Base-by-base conservation (phyloP, 2,888 invertebrate genomes). In the Stenolophus ochropezus region DNA sequence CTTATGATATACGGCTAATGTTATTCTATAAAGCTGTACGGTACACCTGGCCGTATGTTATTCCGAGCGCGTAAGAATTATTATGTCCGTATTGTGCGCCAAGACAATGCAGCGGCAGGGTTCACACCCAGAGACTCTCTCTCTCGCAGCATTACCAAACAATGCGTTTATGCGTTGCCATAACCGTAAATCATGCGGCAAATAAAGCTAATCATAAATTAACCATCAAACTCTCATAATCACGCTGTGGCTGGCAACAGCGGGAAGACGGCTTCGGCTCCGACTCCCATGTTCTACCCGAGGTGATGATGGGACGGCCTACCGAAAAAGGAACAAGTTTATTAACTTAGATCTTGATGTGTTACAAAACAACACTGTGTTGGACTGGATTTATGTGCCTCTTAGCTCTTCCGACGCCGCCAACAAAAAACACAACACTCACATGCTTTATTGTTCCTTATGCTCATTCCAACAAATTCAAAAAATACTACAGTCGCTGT, bases 71-170 rank as follows among this genome's bases (percentile, higher is more conserved):
- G 85, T 85, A 87, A 87, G 87, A 87, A 87, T 87, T 87, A 87
- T 87, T 86, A 87, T 86, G 84, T 87, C 85, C 84, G 86, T 85
- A 87, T 87, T 87, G 87, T 87, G 86, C 86, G 83, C 73, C 85
- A 86, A 87, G 86, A 87, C 87, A 87, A 87, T 87, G 86, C 87
- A 85, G 84, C 85, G 84, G 86, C 85, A 83, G 84, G 85, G 86
- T 87, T 87, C 87, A 87, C 87, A 87, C 87, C 87, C 87, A 86
- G 75, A 16, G 86, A 84, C 84, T 83, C 85, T 85, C 85, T 84
- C 14, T 49, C 21, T 25, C 23, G 49, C 51, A 33, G 65, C 85
- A 86, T 87, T 87, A 87, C 85, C 86, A 87, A 87, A 87, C 87
- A 87, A 87, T 87, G 84, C 86, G 85, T 85, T 85, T 85, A 85